Base-by-base conservation (phyloP, 2,797 vertebrate genomes). In the Neostethus bicornis region DNA sequence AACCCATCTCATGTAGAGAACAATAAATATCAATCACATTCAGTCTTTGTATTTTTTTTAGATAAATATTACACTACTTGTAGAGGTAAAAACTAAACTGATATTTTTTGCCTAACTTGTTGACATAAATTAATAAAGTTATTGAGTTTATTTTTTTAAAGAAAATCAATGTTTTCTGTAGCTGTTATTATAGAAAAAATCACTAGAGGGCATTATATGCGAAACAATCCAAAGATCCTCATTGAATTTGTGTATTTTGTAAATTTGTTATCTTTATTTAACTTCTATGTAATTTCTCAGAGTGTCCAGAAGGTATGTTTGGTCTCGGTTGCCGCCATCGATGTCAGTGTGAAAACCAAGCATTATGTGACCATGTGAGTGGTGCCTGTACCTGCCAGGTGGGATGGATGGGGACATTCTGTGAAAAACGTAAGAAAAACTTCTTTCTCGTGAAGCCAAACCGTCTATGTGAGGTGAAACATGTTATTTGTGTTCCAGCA, bases 341-440 rank as follows among this genome's bases (percentile, higher is more conserved):
- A 11, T 99, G 97, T 52, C 95, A 89, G 81, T 99, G 97, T 80
- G 93, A 95, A 39, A 93, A 97, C 0, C 81, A 87, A 13, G 96
- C 94, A 0, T 44, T 83, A 45, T 99, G 97, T 12, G 97, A 99
- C 84, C 95, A 97, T 0, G 83, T 98, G 83, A 95, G 96, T 0
- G 96, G 97, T 4, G 95, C 96, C 10, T 99, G 97, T 16, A 95
- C 92, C 17, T 99, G 97, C 73, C 82, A 73, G 11, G 80, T 90
- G 0, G 96, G 97, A 73, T 98, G 97, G 96, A 85, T 94, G 0
- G 96, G 97, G 17, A 94, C 92, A 5, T 96, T 93, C 87, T 97
- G 97, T 3, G 94, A 99, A 77, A 95, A 90, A 0, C 42, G 96
- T 98, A 73, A 86, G 93, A 62, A 46, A 50, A 55, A 7, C 6